Evolutionary conservation across 2,113 vertebrate species (phyloP).

Genomic region (Cryptoleucopteryx plumbea): DNA sequence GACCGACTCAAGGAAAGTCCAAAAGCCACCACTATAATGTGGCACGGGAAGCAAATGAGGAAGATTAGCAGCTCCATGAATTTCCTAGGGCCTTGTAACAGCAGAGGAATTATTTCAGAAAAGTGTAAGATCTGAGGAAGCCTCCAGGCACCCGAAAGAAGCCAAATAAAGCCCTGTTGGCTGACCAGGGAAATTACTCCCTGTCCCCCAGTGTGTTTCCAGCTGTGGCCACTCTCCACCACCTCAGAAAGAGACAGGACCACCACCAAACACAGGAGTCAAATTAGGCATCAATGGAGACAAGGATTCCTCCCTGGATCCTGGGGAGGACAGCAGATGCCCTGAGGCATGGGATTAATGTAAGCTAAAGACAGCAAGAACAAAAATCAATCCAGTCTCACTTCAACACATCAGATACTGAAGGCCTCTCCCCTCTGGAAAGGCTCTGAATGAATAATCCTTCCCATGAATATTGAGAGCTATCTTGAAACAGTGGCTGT

Average conservation of each 20-base stretch:
- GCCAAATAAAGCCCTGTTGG: not conserved
- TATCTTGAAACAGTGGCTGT: not conserved
- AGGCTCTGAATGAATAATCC: not conserved
- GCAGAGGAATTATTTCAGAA: not conserved
- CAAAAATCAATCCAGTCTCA: not conserved
- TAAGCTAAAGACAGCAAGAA: not conserved
- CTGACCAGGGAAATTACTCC: not conserved
- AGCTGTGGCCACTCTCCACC: not conserved
- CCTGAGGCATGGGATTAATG: not conserved
- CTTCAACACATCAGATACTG: not conserved
- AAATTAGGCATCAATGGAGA: not conserved
- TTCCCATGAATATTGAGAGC: slow-evolving; percentile 5
- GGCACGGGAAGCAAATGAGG: not conserved
- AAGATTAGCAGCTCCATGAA: not conserved
- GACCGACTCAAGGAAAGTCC: not conserved
- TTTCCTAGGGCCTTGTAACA: not conserved
- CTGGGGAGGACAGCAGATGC: not conserved
- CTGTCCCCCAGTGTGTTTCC: not conserved
- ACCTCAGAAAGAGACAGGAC: not conserved
- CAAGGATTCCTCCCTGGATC: not conserved
- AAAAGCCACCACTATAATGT: not conserved
- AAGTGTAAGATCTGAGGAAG: not conserved
- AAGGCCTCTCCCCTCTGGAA: not conserved
- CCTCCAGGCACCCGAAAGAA: not conserved
- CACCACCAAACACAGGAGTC: not conserved